Evolutionary conservation across 2,888 invertebrate species (phyloP), one percentile per base, ranked within the genome.

Genomic region (Malthinus seriepunctatus): DNA sequence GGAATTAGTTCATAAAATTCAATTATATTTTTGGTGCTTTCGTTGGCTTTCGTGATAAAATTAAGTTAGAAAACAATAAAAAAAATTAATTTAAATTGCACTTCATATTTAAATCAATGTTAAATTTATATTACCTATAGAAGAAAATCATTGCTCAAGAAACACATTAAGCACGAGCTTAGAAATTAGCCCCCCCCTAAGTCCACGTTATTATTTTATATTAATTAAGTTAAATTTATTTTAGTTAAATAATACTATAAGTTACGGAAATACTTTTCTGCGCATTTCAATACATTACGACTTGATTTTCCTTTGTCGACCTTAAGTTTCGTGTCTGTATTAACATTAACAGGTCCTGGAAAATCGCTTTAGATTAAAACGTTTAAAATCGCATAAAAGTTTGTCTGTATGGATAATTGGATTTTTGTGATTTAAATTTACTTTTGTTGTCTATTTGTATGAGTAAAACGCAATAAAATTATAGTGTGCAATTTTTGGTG

Each of bases 251-350:
- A 14, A 15, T 23, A 15, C 9, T 7, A 12, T 4, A 15, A 42
- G 23, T 42, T n/a, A 42, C 23, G 15, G 1, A 42, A 42, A 15
- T 23, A 23, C 23, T 23, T 23, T 23, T 23, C 23, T 23, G 23
- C 23, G 23, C 23, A 23, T 23, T 23, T 23, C 23, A 2, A 23
- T 23, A 23, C 23, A 23, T 23, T 23, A 5, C 23, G 23, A 23
- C 23, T 23, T 23, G 12, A 45, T 45, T 45, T n/a, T 42, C 46
- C 14, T 8, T 34, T 46, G 37, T 11, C 11, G 39, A 32, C 47
- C 50, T 49, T 59, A 47, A 39, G 33, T 59, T 54, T 59, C 59
- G 58, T 59, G 59, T 50, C 32, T 47, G 54, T 46, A 45, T 38
- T 47, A 32, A 38, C 32, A 42, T 15, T 35, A 55, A 44, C 50